Evolutionary conservation across 1,140 invertebrate genomes (phyloP), one percentile per base, ranked within the genome.

Genomic region (Aphelinus certus): DNA sequence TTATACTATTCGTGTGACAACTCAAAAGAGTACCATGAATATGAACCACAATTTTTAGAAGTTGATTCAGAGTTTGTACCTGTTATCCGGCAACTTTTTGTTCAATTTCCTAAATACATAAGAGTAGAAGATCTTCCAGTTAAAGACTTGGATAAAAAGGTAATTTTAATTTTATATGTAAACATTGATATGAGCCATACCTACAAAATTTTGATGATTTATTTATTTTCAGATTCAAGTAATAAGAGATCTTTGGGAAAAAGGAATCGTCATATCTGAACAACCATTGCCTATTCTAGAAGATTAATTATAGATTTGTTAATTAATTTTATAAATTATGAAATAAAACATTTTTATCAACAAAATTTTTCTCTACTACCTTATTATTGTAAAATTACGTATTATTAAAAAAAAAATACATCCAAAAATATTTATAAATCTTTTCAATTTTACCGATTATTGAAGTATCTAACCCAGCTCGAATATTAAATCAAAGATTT

Each of bases 1-100:
- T 80, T 97, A 58, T 97, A 96, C 84, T 95, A 95, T 85, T 93
- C 91, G 72, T 87, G 91, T 65, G 95, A 96, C 82, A 98, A 98
- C 88, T 92, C 93, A 0, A 89, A 93, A 77, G 91, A 94, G 76
- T 97, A 96, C 83, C 95, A 95, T 83, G 95, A 92, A 51, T 91
- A 91, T 83, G 95, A 96, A 62, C 85, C 91, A 46, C 93, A 94
- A 76, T 96, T 88, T 86, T 85, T 97, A 75, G 94, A 95, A 82
- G 90, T 97, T 63, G 88, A 91, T 49, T 83, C 89, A 47, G 87
- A 91, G 3, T 86, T 92, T 76, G 91, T 92, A 1, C 90, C 90
- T 7, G 92, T 90, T 7, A 88, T 97, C 26, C 91, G 94, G 82
- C 88, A 88, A 58, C 87, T 98, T 7, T 91, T 97, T 62, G 87